Evolutionary conservation across 2,113 vertebrate species (phyloP).

Genomic region (Corvus moneduloides): DNA sequence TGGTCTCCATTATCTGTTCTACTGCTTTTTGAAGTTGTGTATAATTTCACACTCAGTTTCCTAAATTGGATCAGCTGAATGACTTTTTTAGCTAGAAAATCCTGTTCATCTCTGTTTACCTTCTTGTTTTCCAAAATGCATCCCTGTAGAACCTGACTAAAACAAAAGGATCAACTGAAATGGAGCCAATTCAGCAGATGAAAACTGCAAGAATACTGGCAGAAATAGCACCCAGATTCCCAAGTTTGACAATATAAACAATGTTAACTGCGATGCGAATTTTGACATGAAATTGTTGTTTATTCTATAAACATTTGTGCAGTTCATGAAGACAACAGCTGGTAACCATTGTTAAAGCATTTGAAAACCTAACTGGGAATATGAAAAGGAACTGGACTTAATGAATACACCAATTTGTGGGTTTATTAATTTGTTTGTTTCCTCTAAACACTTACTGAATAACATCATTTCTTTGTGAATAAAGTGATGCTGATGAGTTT

Average conservation of each 20-base stretch:
- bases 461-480: not conserved
- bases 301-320: not conserved
- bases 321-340: not conserved
- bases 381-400: not conserved
- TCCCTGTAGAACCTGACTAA: not conserved
- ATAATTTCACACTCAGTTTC: not conserved
- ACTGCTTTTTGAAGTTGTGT: not conserved
- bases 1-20: not conserved
- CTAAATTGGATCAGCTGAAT: not conserved
- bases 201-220: slow-evolving; percentile 3
- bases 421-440: not conserved
- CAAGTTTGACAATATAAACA: not conserved
- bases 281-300: not conserved
- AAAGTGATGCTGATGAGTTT: not conserved
- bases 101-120: not conserved
- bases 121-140: slow-evolving; percentile 23
- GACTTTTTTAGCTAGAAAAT: not conserved
- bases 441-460: not conserved
- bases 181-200: not conserved
- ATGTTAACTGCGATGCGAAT: not conserved
- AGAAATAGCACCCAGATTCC: not conserved
- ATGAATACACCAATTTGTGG: not conserved
- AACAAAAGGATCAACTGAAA: slow-evolving; percentile 23
- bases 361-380: not conserved
- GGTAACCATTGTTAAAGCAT: not conserved